Evolutionary conservation across 2,888 invertebrate genomes (phyloP), one percentile per base, ranked within the genome.

Genomic region (Chouioia cunea): DNA sequence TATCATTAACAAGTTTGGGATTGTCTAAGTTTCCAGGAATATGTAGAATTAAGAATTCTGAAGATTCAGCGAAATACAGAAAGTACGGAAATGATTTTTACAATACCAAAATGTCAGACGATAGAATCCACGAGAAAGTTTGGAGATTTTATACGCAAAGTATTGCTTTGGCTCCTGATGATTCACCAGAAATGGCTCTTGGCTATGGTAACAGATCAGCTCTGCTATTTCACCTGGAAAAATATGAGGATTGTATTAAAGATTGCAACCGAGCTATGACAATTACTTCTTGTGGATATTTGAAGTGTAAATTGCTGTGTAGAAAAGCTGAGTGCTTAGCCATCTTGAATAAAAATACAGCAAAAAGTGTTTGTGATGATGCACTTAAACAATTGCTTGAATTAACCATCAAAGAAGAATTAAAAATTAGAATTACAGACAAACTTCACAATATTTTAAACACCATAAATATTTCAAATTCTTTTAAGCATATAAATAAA

Each of bases 161-260:
- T 74, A 86, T 93, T 76, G 89, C 91, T 15, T 88, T 88, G 83
- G 91, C 93, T 4, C 89, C 89, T 59, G 73, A 75, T 3, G 82
- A 86, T 50, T 89, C 91, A 15, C 89, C 90, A 74, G 88, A 89
- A 79, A 88, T 92, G 74, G 86, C 88, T 14, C 83, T 92, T 54
- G 92, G 92, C 0, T 89, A 91, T 79, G 91, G 92, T 0, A 95
- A 95, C 81, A 89, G 95, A 78, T 93, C 95, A 48, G 93, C 93
- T 23, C 90, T 92, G 10, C 88, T 93, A 56, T 90, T 89, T 76
- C 88, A 90, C 75, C 86, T 92, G 78, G 87, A 89, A 74, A 88
- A 90, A 53, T 92, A 90, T 81, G 82, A 88, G 20, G 90, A 92
- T 79, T 92, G 93, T 79, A 77, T 93, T 46, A 82, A 86, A 77